phyloP scores from a whole-genome alignment of 2,888 invertebrate species.

The Scaptomyza reducta region DNA sequence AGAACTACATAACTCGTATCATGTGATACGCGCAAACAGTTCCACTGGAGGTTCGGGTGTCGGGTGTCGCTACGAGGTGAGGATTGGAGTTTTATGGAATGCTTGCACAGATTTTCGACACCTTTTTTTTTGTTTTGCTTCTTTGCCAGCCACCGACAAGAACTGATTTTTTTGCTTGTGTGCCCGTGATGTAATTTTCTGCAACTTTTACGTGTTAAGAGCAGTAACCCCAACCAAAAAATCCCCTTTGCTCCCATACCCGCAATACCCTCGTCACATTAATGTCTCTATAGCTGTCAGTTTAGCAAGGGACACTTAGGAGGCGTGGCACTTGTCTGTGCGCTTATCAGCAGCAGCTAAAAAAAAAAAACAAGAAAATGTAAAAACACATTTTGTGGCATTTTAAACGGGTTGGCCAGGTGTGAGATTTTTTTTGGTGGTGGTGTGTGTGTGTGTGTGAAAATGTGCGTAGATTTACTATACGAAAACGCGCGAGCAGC shows the following conservation, averaged over 20 bases:
- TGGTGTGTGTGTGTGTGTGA: slow-evolving; percentile 34
- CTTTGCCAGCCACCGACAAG: slow-evolving; percentile 48
- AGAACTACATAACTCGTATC: slow-evolving; percentile 16
- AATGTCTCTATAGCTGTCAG: slow-evolving; percentile 80
- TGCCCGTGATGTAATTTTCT: slow-evolving; percentile 65
- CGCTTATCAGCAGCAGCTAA: slow-evolving; percentile 57
- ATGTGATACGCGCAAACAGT: slow-evolving; percentile 39
- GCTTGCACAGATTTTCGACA: slow-evolving; percentile 67
- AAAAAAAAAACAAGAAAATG: background rate
- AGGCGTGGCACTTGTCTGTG: slow-evolving; percentile 41
- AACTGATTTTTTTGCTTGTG: slow-evolving; percentile 53
- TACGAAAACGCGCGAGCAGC: slow-evolving; percentile 42
- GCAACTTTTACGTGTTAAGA: slow-evolving; percentile 53
- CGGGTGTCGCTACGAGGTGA: background rate
- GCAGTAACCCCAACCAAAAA: slow-evolving; percentile 14
- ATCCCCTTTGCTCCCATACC: background rate
- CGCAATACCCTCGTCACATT: slow-evolving; percentile 75
- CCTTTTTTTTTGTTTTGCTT: slow-evolving; percentile 31
- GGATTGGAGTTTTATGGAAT: slow-evolving; percentile 4
- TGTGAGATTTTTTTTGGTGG: slow-evolving; percentile 26
- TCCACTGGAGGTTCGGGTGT: slow-evolving; percentile 7
- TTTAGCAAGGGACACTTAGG: slow-evolving; percentile 52
- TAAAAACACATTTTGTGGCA: slow-evolving; percentile 64
- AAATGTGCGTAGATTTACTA: slow-evolving; percentile 64
- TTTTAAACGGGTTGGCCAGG: slow-evolving; percentile 69